Percentiles rank a stretch among this genome's conserved stretches.
phyloP scores from a whole-genome alignment of 2,797 vertebrate species.

The Helostoma temminkii region DNA sequence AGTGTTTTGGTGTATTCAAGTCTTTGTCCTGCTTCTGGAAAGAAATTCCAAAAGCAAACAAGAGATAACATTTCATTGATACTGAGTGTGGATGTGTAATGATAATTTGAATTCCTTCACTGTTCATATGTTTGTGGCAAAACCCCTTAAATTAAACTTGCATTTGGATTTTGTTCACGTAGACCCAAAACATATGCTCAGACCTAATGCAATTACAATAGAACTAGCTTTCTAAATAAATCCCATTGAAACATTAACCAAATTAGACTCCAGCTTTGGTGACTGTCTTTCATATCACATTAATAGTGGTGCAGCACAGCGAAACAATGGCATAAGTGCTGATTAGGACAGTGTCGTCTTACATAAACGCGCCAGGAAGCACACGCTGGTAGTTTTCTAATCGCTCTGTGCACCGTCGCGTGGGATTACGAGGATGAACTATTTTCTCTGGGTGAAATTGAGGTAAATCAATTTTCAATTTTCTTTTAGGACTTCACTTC shows the following conservation, averaged over 20 bases:
- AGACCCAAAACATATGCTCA: conserved; percentile 40
- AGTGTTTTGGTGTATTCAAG: no score
- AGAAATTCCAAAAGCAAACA: no score
- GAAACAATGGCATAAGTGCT: conserved; percentile 55
- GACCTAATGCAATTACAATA: conserved; percentile 56
- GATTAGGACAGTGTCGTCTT: conserved; percentile 67
- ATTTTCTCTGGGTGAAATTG: conserved; percentile 80
- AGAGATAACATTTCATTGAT: no score
- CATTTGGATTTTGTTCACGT: no score
- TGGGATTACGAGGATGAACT: conserved; percentile 75
- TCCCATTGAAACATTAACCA: conserved; percentile 43
- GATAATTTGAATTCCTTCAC: no score
- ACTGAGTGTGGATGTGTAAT: no score
- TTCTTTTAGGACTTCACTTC: conserved; percentile 82
- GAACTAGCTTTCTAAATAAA: conserved; percentile 44
- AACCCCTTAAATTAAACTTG: no score
- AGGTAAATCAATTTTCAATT: conserved; percentile 87
- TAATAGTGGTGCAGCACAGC: conserved; percentile 50
- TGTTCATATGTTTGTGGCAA: no score
- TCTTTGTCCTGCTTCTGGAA: no score
- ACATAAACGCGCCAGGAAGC: conserved; percentile 60
- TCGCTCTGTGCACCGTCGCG: conserved; percentile 57
- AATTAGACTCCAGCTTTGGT: conserved; percentile 54
- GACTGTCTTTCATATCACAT: conserved; percentile 62
- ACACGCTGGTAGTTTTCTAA: conserved; percentile 59